Percentiles rank a stretch among this genome's conserved stretches.
Evolutionary conservation across 2,797 vertebrate genomes (phyloP).

Genomic region (Anniella stebbinsi): DNA sequence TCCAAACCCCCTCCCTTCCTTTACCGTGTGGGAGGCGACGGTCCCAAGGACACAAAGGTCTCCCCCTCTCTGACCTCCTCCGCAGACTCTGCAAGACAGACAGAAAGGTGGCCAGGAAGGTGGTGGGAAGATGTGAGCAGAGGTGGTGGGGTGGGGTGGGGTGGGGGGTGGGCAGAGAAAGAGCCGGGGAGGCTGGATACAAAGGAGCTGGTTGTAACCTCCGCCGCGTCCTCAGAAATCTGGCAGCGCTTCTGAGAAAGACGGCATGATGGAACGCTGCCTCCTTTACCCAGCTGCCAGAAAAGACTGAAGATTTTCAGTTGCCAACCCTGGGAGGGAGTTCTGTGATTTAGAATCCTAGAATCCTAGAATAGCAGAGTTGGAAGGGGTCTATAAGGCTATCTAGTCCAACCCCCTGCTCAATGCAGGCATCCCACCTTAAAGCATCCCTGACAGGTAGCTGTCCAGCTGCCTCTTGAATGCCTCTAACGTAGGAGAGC

Average conservation of each 20-base stretch:
- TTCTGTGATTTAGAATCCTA: neutral
- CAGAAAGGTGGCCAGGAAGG: neutral
- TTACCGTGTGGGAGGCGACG: conserved; percentile 62
- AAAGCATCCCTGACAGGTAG: too few species aligned
- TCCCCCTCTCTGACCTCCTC: conserved; percentile 64
- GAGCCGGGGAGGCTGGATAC: neutral
- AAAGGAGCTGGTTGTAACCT: neutral
- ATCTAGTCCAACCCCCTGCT: too few species aligned
- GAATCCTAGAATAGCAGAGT: too few species aligned
- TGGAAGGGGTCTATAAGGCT: too few species aligned
- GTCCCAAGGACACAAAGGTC: neutral
- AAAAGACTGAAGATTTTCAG: neutral
- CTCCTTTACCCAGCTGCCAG: neutral
- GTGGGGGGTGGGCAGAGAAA: neutral
- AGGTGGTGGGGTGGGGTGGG: too few species aligned
- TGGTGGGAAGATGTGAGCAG: rapidly evolving
- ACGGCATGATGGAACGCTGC: too few species aligned
- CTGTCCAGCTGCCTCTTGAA: too few species aligned
- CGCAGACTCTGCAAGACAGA: conserved; percentile 68
- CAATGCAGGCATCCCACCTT: too few species aligned
- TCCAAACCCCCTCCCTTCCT: neutral
- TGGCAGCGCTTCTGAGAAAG: neutral
- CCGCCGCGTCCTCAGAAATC: too few species aligned
- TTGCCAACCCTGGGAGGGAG: too few species aligned
- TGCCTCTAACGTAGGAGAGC: too few species aligned